phyloP scores from a whole-genome alignment of 2,113 vertebrate genomes.

The Sakesphorus luctuosus region DNA sequence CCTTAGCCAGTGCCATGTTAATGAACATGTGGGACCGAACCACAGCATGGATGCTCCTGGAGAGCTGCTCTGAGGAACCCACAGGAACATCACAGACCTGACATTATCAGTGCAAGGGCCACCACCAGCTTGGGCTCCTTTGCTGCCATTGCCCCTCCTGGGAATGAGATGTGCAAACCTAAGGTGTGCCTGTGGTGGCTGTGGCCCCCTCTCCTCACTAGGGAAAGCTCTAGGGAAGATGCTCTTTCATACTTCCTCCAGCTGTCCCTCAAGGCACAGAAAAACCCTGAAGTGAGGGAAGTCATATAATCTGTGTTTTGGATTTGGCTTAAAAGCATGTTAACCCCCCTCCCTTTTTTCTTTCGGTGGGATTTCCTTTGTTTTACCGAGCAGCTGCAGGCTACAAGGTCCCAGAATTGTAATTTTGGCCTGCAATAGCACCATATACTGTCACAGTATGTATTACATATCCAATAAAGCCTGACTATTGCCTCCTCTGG shows the following conservation, averaged over 20 bases:
- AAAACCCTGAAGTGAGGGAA: constrained; percentile 23
- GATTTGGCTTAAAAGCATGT: constrained; percentile 9
- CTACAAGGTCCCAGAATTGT: constrained; percentile 44
- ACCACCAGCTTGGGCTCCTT: neutral
- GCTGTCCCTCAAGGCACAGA: neutral
- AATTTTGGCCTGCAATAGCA: constrained; percentile 32
- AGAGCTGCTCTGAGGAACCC: neutral
- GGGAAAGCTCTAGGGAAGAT: neutral
- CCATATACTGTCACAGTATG: neutral
- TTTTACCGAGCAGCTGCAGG: constrained; percentile 58
- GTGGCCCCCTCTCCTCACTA: neutral
- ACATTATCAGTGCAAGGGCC: neutral
- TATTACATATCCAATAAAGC: constrained; percentile 42
- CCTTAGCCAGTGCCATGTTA: fast-evolving
- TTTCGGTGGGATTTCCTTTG: constrained; percentile 48
- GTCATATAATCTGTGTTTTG: constrained; percentile 27
- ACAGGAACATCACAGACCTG: fast-evolving
- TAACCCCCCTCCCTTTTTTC: neutral
- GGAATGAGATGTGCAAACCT: neutral
- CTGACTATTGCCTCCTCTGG: constrained; percentile 26
- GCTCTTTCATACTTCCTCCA: constrained; percentile 25
- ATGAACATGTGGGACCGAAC: neutral
- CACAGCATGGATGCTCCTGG: neutral
- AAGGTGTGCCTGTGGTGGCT: neutral
- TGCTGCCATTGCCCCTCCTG: neutral